Evolutionary conservation across 2,113 vertebrate species (phyloP).

Genomic region (Pao palembangensis): DNA sequence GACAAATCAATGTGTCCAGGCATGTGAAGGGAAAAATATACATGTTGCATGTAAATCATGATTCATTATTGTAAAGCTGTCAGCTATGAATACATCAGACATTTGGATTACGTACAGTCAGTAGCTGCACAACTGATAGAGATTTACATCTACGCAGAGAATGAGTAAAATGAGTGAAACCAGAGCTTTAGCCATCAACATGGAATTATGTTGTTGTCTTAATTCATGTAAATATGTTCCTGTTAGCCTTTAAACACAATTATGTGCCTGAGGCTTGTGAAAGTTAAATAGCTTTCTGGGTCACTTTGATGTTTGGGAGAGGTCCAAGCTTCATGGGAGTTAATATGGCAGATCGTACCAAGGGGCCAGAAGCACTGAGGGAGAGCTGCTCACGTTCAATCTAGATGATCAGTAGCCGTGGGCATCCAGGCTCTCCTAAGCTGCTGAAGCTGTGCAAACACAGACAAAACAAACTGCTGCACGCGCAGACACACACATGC

Average conservation of each 20-base stretch:
- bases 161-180: not conserved
- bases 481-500: not conserved
- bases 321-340: conserved; percentile 26
- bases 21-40: too few species aligned
- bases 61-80: too few species aligned
- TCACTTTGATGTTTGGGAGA: conserved; percentile 38
- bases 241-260: conserved; percentile 3
- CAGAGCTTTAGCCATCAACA: not conserved
- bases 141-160: too few species aligned
- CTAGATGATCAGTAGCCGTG: conserved; percentile 44
- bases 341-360: conserved; percentile 27
- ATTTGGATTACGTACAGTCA: too few species aligned
- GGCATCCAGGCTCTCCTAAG: conserved; percentile 48
- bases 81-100: too few species aligned
- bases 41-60: too few species aligned
- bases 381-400: conserved; percentile 19
- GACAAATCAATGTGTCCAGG: too few species aligned
- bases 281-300: conserved; percentile 20
- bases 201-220: conserved; percentile 12
- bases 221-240: conserved; percentile 6
- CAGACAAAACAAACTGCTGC: conserved; percentile 3
- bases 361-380: conserved; percentile 23
- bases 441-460: conserved; percentile 56
- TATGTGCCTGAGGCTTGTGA: conserved; percentile 11
- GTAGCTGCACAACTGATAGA: too few species aligned